These are phyloP conservation scores for Paramuricea clavata DNA, from an alignment of 92 coral and sea anemone genomes.

Conservation along the genomic window DNA sequence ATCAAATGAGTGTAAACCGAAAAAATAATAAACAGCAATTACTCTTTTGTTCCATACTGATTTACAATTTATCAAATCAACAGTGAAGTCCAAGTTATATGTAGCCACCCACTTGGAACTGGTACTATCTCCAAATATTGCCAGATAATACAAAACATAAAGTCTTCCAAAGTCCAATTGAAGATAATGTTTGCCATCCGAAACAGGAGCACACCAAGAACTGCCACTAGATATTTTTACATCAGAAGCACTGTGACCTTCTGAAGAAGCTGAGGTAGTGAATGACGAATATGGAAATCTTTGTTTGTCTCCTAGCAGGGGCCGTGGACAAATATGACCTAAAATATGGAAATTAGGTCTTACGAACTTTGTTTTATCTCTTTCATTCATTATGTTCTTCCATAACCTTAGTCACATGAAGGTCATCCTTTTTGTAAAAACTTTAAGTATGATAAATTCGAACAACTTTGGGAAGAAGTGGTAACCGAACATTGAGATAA, in stretches of 20 bases:
- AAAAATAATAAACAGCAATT: not conserved
- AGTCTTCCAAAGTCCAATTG: not conserved
- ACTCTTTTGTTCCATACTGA: not conserved
- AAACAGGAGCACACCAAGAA: conserved; percentile 3
- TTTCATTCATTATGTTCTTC: no score
- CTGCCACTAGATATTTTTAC: not conserved
- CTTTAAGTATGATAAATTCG: not conserved
- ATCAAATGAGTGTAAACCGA: not conserved
- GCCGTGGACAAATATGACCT: not conserved
- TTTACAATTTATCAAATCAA: not conserved
- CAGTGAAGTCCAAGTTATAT: not conserved
- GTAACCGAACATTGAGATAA: not conserved
- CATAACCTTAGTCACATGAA: no score
- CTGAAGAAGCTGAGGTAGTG: conserved; percentile 7
- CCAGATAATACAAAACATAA: not conserved
- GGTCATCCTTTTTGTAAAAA: not conserved
- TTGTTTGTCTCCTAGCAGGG: not conserved
- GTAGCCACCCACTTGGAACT: not conserved
- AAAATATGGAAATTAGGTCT: not conserved
- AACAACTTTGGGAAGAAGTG: not conserved
- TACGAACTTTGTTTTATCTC: no score
- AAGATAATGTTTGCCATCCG: conserved; percentile 2
- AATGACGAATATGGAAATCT: not conserved
- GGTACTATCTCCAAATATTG: not conserved
- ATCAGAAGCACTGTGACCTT: conserved; percentile 4